Conservation (phyloP, 1,140 invertebrate species). For the Aphelinus certus region DNA sequence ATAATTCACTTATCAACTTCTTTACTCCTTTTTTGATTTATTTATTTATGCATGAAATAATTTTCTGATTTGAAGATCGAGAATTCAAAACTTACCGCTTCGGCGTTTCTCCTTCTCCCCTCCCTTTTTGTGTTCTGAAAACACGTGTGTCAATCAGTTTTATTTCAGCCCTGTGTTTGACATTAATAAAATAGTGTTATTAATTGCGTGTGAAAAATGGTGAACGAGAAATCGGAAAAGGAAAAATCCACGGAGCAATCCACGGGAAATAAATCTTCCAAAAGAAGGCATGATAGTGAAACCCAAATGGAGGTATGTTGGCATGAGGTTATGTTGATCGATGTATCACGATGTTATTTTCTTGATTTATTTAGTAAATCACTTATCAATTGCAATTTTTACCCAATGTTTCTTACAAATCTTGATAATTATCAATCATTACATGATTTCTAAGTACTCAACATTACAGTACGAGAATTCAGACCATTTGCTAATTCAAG, state of each 20-base stretch:
- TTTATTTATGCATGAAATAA: too few species aligned
- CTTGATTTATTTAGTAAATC: neutral
- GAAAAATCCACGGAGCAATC: neutral
- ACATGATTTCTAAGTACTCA: too few species aligned
- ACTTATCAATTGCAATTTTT: too few species aligned
- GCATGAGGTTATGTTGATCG: constrained; percentile 34
- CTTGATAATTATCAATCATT: too few species aligned
- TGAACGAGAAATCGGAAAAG: constrained; percentile 12
- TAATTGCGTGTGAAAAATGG: neutral
- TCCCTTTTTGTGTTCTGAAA: neutral
- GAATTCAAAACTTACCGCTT: neutral
- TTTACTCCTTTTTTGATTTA: too few species aligned
- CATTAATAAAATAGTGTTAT: constrained; percentile 4
- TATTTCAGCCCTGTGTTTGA: constrained; percentile 14
- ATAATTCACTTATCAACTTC: too few species aligned
- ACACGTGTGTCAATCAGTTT: constrained; percentile 13
- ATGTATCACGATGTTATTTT: neutral
- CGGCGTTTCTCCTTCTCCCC: neutral
- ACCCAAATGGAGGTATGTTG: constrained; percentile 51
- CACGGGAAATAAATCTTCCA: constrained; percentile 34
- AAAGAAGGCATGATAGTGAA: constrained; percentile 44
- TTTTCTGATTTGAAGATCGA: neutral
- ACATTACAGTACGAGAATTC: too few species aligned
- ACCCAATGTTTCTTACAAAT: too few species aligned
- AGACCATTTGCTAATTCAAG: neutral